Evolutionary conservation across 2,113 vertebrate species (phyloP).

Genomic region (Campylomormyrus numenius): DNA sequence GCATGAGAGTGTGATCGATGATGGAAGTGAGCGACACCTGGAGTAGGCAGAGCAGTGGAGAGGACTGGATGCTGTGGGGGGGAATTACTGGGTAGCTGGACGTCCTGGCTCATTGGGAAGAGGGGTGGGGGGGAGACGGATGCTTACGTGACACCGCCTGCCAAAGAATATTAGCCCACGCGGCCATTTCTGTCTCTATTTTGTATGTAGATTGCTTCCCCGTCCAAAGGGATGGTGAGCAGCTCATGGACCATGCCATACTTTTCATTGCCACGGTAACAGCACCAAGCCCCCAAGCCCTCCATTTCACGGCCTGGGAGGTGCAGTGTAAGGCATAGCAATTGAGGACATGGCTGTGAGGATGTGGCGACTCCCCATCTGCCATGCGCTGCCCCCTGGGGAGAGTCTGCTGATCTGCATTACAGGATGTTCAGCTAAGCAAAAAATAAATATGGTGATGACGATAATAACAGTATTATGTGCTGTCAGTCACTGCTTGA

Average conservation of each 20-base stretch:
- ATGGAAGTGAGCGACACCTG: not conserved
- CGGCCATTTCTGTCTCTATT: not conserved
- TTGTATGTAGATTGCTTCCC: not conserved
- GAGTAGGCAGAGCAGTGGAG: not conserved
- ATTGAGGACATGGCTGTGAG: not conserved
- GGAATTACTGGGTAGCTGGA: not conserved
- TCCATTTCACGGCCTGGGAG: not conserved
- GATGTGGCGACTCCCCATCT: not conserved
- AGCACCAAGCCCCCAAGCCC: not conserved
- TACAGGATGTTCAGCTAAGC: not conserved
- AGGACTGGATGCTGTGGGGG: not conserved
- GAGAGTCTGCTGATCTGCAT: not conserved
- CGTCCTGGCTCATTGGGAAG: not conserved
- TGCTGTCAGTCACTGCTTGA: not conserved
- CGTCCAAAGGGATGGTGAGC: not conserved
- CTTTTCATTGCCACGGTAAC: not conserved
- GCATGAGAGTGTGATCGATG: not conserved
- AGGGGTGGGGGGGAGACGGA: not conserved
- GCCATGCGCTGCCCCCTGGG: not conserved
- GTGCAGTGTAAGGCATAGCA: not conserved
- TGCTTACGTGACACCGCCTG: not conserved
- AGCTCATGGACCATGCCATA: not conserved
- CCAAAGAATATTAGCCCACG: not conserved
- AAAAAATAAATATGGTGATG: not conserved
- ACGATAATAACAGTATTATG: not conserved